Conservation (phyloP, 2,888 invertebrate species). For the Noctuana brunneofusca region DNA sequence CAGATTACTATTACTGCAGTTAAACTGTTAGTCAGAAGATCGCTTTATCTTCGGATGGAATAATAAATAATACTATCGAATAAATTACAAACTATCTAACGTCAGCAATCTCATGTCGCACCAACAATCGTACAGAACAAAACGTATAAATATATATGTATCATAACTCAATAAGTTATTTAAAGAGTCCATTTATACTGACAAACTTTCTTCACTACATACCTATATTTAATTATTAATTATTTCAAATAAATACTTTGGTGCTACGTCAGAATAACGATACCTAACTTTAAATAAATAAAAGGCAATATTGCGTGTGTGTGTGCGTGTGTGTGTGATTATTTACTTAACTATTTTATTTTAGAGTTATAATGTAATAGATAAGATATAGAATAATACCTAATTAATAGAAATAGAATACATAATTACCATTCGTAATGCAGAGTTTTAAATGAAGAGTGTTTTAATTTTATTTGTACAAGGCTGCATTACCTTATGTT, state of each 20-base stretch:
- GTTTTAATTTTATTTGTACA: neutral
- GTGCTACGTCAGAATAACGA: neutral
- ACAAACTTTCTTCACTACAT: neutral
- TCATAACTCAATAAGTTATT: too few relatives aligned
- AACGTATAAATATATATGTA: too few relatives aligned
- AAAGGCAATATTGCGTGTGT: neutral
- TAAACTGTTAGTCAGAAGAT: neutral
- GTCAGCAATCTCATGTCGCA: slow-evolving; percentile 1
- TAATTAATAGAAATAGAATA: too few relatives aligned
- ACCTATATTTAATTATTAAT: neutral
- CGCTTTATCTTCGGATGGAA: neutral
- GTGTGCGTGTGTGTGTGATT: neutral
- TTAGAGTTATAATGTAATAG: neutral
- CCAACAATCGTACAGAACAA: neutral
- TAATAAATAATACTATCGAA: neutral
- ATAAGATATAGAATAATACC: neutral
- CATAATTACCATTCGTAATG: neutral
- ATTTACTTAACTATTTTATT: neutral
- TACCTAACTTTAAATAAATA: neutral
- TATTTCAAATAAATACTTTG: neutral
- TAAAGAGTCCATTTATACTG: too few relatives aligned
- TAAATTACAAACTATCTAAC: too few relatives aligned
- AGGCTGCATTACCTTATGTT: neutral
- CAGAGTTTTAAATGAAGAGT: neutral
- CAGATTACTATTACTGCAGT: neutral